phyloP scores from a whole-genome alignment of 2,113 vertebrate genomes.

The Pica pica region DNA sequence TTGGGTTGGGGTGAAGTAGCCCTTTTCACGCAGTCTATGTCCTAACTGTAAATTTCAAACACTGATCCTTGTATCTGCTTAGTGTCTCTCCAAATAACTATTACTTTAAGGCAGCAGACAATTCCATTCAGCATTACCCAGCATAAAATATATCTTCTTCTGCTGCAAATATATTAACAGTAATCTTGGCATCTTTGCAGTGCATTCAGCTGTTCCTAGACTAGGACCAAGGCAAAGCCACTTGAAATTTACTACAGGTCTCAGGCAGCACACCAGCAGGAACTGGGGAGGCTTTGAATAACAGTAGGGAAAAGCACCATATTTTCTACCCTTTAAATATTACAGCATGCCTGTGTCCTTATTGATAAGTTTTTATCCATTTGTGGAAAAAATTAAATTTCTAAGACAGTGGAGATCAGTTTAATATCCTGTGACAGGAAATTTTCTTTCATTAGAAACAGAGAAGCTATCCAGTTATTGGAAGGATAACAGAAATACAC shows the following conservation, averaged over 20 bases:
- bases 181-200: not conserved
- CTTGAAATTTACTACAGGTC: not conserved
- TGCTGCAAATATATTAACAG: not conserved
- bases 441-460: slow-evolving; percentile 27
- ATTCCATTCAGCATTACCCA: not conserved
- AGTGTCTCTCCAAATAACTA: not conserved
- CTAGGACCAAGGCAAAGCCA: not conserved
- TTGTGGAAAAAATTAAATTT: slow-evolving; percentile 11
- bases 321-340: not conserved
- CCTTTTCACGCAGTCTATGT: not conserved
- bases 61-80: not conserved
- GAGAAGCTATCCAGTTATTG: slow-evolving; percentile 7
- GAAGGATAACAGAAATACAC: slow-evolving; percentile 37
- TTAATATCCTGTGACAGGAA: slow-evolving; percentile 30
- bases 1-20: not conserved
- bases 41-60: not conserved
- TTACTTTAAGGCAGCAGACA: not conserved
- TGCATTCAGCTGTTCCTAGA: not conserved
- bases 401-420: not conserved
- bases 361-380: not conserved
- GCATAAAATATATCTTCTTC: not conserved
- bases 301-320: not conserved
- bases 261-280: not conserved
- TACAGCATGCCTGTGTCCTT: not conserved
- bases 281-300: not conserved